These are phyloP conservation scores for Adela reaumurella DNA, from an alignment of 2,888 invertebrate species.

Conservation along the genomic window DNA sequence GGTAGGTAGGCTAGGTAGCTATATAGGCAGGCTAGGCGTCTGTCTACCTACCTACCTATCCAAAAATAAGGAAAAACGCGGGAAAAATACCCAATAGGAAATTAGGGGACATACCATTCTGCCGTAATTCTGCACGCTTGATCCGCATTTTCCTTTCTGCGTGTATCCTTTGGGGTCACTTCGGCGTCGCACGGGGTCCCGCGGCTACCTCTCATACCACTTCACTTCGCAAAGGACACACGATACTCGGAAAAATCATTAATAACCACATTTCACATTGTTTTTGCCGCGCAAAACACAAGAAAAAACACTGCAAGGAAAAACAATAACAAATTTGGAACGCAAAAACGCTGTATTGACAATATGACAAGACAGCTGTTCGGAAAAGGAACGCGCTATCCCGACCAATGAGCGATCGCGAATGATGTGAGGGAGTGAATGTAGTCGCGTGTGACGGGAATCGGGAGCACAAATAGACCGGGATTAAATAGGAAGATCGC, in stretches of 20 bases:
- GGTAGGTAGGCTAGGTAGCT: no score
- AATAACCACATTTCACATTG: constrained; percentile 60
- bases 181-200: constrained; percentile 37
- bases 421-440: constrained; percentile 28
- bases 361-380: constrained; percentile 40
- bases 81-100: no score
- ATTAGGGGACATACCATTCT: constrained; percentile 34
- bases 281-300: constrained; percentile 54
- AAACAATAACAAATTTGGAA: constrained; percentile 12
- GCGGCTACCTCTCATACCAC: constrained; percentile 38
- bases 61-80: no score
- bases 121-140: constrained; percentile 48
- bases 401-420: constrained; percentile 36
- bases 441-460: constrained; percentile 28
- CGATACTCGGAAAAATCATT: constrained; percentile 46
- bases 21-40: no score
- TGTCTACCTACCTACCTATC: no score
- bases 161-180: constrained; percentile 48
- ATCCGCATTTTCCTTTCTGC: constrained; percentile 56
- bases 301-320: constrained; percentile 50
- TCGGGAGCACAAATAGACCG: constrained; percentile 37
- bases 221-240: constrained; percentile 51
- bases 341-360: no score
- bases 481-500: constrained; percentile 32
- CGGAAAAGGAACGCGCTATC: constrained; percentile 34